Conservation (phyloP, 2,113 vertebrate species). For the Cisticola juncidis region DNA sequence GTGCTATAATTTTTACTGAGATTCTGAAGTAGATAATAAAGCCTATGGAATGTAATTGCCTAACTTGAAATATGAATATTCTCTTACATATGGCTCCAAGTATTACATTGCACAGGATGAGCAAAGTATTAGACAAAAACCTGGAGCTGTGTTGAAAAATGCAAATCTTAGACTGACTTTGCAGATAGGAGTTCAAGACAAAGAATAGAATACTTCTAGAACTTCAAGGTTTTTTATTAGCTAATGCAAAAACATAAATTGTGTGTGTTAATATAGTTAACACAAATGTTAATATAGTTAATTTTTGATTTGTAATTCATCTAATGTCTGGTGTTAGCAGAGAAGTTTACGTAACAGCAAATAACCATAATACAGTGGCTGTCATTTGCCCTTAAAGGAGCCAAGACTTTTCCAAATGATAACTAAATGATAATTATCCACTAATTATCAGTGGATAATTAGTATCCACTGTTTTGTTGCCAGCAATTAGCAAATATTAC, state of each 20-base stretch:
- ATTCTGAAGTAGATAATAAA: not conserved
- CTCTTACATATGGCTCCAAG: not conserved
- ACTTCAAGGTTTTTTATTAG: not conserved
- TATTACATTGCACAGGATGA: not conserved
- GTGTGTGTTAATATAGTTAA: not conserved
- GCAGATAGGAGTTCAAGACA: not conserved
- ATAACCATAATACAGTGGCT: fast-evolving
- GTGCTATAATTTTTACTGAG: not conserved
- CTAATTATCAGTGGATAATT: not conserved
- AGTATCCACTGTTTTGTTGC: not conserved
- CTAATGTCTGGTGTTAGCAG: not conserved
- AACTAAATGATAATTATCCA: not conserved
- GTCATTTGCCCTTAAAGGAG: not conserved
- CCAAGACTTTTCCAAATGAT: not conserved
- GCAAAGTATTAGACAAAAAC: not conserved
- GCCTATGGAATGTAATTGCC: not conserved
- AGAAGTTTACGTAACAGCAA: not conserved
- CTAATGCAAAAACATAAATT: fast-evolving
- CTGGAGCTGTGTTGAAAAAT: not conserved
- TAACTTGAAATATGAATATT: not conserved
- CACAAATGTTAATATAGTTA: not conserved
- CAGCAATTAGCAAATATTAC: not conserved
- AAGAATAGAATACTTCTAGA: not conserved
- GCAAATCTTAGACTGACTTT: not conserved
- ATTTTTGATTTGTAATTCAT: not conserved